A percentile compares a stretch with the other conserved stretches of the same genome.
Evolutionary conservation across 2,113 vertebrate genomes (phyloP).

Genomic region (Cyrtonyx montezumae): DNA sequence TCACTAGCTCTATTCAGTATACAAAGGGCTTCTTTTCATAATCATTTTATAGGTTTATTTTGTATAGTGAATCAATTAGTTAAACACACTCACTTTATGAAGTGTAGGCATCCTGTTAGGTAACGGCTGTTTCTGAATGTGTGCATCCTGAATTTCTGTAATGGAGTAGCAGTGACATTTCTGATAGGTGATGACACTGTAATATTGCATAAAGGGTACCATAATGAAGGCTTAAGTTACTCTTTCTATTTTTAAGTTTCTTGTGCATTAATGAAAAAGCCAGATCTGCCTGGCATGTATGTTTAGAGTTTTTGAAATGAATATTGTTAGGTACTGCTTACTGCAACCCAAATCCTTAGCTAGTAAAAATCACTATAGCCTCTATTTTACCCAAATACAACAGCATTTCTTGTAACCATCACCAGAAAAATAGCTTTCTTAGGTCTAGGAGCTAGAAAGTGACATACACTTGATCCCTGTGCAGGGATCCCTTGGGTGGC

Average conservation of each 20-base stretch:
- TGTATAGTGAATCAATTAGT: background rate
- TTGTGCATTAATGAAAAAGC: background rate
- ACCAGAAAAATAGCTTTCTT: background rate
- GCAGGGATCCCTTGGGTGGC: background rate
- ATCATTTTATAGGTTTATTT: background rate
- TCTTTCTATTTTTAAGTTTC: background rate
- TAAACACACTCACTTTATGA: background rate
- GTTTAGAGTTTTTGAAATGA: background rate
- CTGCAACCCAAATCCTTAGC: background rate
- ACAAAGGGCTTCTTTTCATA: background rate
- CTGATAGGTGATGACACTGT: background rate
- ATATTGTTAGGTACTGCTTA: background rate
- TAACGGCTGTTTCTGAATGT: background rate
- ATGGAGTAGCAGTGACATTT: constrained; percentile 25
- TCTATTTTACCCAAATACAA: background rate
- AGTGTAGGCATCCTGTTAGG: background rate
- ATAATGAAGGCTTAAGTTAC: background rate
- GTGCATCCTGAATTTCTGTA: constrained; percentile 2
- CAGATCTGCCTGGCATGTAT: background rate
- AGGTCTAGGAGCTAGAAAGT: background rate
- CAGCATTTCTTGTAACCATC: background rate
- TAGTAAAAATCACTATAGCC: background rate
- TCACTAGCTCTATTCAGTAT: background rate
- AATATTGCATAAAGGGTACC: background rate
- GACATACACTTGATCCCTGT: background rate